phyloP scores from a whole-genome alignment of 2,113 vertebrate genomes.

The Neogale vison region DNA sequence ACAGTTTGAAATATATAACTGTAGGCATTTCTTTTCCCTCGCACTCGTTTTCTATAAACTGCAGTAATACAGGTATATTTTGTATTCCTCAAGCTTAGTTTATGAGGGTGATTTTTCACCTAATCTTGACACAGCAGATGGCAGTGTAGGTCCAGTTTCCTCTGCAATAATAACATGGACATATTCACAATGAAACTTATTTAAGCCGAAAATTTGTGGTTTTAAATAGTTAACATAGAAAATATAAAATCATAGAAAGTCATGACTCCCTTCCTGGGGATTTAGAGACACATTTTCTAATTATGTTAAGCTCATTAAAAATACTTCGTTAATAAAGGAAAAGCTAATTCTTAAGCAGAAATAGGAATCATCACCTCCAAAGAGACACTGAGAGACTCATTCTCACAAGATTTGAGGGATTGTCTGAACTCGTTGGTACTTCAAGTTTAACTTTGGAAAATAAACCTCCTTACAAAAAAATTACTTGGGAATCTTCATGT shows the following conservation, averaged over 20 bases:
- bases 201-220: neutral
- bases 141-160: constrained; percentile 51
- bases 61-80: neutral
- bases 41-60: neutral
- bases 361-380: neutral
- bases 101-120: neutral
- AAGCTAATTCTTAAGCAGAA: constrained; percentile 25
- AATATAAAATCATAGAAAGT: constrained; percentile 21
- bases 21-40: neutral
- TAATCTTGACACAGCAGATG: constrained; percentile 63
- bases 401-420: neutral
- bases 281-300: constrained; percentile 48
- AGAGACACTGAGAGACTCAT: neutral
- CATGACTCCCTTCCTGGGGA: neutral
- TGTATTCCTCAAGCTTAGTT: neutral
- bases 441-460: constrained; percentile 14
- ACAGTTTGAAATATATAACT: neutral
- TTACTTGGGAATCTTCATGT: constrained; percentile 14
- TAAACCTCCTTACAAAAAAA: neutral
- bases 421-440: neutral
- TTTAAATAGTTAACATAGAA: constrained; percentile 27
- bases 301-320: constrained; percentile 18
- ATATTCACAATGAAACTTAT: neutral
- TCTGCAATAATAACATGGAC: neutral
- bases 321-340: constrained; percentile 16